Percentiles rank a stretch among this genome's conserved stretches.
These are phyloP conservation scores for Tetraneura akinire DNA, from an alignment of 1,140 invertebrate genomes.

Conservation along the genomic window DNA sequence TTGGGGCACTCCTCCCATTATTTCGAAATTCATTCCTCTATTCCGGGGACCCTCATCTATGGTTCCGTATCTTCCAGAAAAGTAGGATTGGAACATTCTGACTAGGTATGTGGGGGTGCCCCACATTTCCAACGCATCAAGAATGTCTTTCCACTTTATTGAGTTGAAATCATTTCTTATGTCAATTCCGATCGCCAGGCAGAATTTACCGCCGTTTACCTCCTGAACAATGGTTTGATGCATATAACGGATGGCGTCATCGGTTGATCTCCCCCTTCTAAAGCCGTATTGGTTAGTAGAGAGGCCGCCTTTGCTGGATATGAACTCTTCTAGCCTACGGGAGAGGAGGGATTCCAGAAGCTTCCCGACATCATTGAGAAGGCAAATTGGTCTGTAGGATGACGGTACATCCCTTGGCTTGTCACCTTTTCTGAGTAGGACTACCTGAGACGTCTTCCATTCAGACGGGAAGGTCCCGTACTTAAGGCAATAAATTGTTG, in stretches of 20 bases:
- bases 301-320: background rate
- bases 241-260: background rate
- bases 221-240: background rate
- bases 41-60: too few species aligned
- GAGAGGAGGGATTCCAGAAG: background rate
- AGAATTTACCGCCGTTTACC: background rate
- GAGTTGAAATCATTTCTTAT: background rate
- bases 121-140: background rate
- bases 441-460: background rate
- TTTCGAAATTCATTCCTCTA: too few species aligned
- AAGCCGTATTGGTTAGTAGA: background rate
- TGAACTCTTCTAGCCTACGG: background rate
- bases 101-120: background rate
- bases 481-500: background rate
- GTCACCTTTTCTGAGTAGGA: background rate
- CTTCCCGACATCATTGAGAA: background rate
- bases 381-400: background rate
- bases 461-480: background rate
- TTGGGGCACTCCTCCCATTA: too few species aligned
- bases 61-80: background rate
- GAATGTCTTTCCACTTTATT: background rate
- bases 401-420: background rate
- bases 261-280: background rate
- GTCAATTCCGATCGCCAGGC: background rate
- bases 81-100: background rate